These are phyloP conservation scores for Sarotherodon lohbergeri DNA, from an alignment of 2,113 vertebrate genomes.

Conservation along the genomic window DNA sequence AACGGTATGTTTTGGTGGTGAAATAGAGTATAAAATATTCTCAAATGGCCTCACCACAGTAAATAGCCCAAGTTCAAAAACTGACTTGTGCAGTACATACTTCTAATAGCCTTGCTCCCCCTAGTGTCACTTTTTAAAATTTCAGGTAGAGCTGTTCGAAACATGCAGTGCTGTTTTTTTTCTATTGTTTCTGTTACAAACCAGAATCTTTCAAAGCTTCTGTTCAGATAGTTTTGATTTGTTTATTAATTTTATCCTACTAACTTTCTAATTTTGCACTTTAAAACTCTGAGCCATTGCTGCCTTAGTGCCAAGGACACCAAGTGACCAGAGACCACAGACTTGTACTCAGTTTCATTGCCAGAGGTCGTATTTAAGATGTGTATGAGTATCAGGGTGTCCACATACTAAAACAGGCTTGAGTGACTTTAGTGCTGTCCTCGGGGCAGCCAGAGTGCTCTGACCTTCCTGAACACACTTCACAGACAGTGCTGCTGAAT, in stretches of 20 bases:
- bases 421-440: conserved; percentile 68
- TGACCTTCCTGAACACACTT: conserved; percentile 53
- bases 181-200: not conserved
- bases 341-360: conserved; percentile 27
- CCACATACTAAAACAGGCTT: conserved; percentile 63
- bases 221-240: not conserved
- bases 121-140: conserved; percentile 63
- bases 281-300: not conserved
- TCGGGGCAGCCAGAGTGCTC: conserved; percentile 41
- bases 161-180: not conserved
- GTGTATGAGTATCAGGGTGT: conserved; percentile 52
- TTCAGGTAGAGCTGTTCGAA: not conserved
- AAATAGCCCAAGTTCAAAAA: not conserved
- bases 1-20: not conserved
- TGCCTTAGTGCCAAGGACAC: conserved; percentile 1
- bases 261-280: not conserved
- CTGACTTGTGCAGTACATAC: not conserved
- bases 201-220: not conserved
- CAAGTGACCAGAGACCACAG: conserved; percentile 22
- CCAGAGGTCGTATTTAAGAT: conserved; percentile 44
- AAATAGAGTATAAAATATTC: not conserved
- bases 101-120: conserved; percentile 73
- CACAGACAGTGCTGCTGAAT: conserved; percentile 51
- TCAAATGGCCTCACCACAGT: conserved; percentile 6
- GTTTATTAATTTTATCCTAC: not conserved